Conservation (phyloP, 2,888 invertebrate species). For the Scrobipalpa costella region DNA sequence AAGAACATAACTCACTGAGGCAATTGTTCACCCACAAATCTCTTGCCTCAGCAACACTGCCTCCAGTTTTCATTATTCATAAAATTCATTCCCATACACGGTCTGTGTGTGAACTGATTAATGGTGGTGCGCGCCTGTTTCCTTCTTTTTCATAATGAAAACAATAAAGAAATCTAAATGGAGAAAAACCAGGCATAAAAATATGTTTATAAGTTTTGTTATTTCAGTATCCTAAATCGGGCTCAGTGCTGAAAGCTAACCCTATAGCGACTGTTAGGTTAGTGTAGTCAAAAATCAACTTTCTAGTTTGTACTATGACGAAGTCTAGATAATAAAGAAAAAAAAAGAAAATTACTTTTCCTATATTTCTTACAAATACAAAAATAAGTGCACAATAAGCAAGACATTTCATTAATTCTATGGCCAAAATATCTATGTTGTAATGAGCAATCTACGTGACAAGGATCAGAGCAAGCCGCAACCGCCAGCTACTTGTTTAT, state of each 20-base stretch:
- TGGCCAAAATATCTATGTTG: constrained; percentile 28
- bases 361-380: not conserved
- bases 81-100: constrained; percentile 55
- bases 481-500: constrained; percentile 62
- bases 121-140: constrained; percentile 48
- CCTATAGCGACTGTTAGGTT: too few relatives aligned
- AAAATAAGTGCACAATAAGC: not conserved
- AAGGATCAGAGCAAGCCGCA: constrained; percentile 38
- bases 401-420: not conserved
- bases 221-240: too few relatives aligned
- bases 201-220: too few relatives aligned
- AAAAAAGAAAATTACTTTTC: too few relatives aligned
- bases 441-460: constrained; percentile 42
- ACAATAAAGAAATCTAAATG: constrained; percentile 38
- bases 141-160: constrained; percentile 46
- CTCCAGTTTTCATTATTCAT: constrained; percentile 50
- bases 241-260: too few relatives aligned
- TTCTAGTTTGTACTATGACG: too few relatives aligned
- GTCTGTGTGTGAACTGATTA: constrained; percentile 54
- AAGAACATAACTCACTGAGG: not conserved
- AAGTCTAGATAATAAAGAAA: too few relatives aligned
- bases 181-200: not conserved
- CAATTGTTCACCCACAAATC: not conserved
- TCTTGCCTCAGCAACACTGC: constrained; percentile 40
- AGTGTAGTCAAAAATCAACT: too few relatives aligned